Evolutionary conservation across 1,140 invertebrate genomes (phyloP).

Genomic region (Homarus americanus): DNA sequence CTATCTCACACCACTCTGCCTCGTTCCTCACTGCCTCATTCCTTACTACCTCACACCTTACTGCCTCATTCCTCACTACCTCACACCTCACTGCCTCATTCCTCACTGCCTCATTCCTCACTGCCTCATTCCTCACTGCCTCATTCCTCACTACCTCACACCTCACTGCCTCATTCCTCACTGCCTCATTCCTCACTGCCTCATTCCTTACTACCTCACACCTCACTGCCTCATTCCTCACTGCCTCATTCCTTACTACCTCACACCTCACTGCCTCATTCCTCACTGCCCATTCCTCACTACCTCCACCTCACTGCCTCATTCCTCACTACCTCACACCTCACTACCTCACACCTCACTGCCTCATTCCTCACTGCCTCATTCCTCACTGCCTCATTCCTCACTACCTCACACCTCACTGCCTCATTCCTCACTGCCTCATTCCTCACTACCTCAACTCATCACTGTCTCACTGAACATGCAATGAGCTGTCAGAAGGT

Average conservation of each 20-base stretch:
- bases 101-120: not conserved
- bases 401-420: not conserved
- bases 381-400: not conserved
- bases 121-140: not conserved
- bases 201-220: not conserved
- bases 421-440: not conserved
- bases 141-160: not conserved
- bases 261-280: too few relatives aligned
- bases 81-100: not conserved
- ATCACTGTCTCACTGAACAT: too few relatives aligned
- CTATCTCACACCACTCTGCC: too few relatives aligned
- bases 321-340: not conserved
- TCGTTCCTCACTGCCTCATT: too few relatives aligned
- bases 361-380: not conserved
- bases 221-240: too few relatives aligned
- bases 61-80: not conserved
- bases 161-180: not conserved
- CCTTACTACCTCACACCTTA: not conserved
- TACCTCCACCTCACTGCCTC: not conserved
- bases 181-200: not conserved
- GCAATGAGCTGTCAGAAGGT: too few relatives aligned
- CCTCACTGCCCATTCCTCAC: too few relatives aligned
- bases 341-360: not conserved
- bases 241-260: too few relatives aligned
- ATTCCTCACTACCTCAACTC: not conserved